Base-by-base conservation (phyloP, 2,113 vertebrate species). In the Notothenia rossii region DNA sequence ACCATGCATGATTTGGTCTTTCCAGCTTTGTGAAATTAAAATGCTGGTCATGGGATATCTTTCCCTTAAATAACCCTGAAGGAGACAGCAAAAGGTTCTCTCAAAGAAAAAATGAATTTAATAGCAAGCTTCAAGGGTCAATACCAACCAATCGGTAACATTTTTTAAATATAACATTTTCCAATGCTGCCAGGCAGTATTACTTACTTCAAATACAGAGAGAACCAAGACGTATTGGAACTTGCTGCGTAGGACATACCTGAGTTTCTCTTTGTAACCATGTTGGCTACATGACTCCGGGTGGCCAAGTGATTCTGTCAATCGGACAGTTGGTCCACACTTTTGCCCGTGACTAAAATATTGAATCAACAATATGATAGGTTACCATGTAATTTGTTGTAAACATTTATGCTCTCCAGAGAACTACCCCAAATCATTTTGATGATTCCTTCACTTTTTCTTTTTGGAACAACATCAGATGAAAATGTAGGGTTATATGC, bases 11-110 rank as follows among this genome's bases (percentile, higher is more conserved):
- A 55, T 20, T 14, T 75, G 15, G 10, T 20, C 50, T 55, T 74
- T 64, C 40, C 36, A 18, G 43, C 18, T 49, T 48, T 49, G 69
- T 55, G 12, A 29, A 54, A 74, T 74, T 25, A 74, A 63, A 63
- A 63, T 63, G 9, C 49, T 17, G 20, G 10, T 45, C 3, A 2
- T 54, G 63, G 49, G 6, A 63, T 54, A 55, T 7, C 14, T 20
- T 54, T 63, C n/a, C 36, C 49, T 63, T 36, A 45, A 33, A 64
- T 63, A 73, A 43, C 48, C 36, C 71, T 8, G 59, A 54, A 20
- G 60, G 49, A 45, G 49, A 54, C 33, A 45, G 72, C 49, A 63
- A 22, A 4, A 9, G 33, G 55, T 60, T 10, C 54, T 59, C 69
- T 59, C 15, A 9, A 29, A 29, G 29, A 13, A 43, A 60, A 14